Conservation (phyloP, 1,140 invertebrate species). For the Drosophila sproati region DNA sequence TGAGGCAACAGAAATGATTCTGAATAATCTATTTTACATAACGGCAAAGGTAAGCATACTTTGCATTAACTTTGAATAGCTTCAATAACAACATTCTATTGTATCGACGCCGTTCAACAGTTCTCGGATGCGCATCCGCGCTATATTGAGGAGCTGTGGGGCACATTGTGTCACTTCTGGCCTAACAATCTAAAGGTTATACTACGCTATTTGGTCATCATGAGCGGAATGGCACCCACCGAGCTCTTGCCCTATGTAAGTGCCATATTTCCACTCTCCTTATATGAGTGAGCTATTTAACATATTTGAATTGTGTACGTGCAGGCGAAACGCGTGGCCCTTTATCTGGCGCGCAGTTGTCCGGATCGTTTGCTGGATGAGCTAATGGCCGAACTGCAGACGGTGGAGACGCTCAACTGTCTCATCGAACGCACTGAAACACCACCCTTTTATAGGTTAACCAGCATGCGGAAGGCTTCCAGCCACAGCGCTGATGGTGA, state of each 20-base stretch:
- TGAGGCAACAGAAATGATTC: constrained; percentile 99
- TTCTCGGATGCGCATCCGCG: constrained; percentile 97
- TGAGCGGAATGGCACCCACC: constrained; percentile 97
- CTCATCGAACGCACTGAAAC: constrained; percentile 98
- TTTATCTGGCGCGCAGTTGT: constrained; percentile 95
- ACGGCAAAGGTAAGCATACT: constrained; percentile 92
- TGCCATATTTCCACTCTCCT: constrained; percentile 42
- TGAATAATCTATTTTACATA: constrained; percentile 99
- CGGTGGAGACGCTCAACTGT: constrained; percentile 97
- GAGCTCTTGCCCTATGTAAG: constrained; percentile 95
- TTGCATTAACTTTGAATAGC: neutral
- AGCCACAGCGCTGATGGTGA: constrained; percentile 91
- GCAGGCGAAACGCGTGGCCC: constrained; percentile 96
- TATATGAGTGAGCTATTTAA: neutral
- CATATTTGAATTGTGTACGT: constrained; percentile 22
- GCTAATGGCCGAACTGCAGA: constrained; percentile 98
- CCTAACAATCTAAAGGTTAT: constrained; percentile 98
- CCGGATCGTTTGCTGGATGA: constrained; percentile 97
- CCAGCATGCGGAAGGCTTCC: constrained; percentile 95
- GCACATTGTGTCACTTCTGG: constrained; percentile 97
- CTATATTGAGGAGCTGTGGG: constrained; percentile 98
- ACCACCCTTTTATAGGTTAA: constrained; percentile 97
- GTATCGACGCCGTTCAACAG: constrained; percentile 84
- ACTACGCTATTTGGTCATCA: constrained; percentile 98
- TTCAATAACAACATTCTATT: neutral